phyloP scores from a whole-genome alignment of 2,888 invertebrate genomes.

The Bellardia pandia region DNA sequence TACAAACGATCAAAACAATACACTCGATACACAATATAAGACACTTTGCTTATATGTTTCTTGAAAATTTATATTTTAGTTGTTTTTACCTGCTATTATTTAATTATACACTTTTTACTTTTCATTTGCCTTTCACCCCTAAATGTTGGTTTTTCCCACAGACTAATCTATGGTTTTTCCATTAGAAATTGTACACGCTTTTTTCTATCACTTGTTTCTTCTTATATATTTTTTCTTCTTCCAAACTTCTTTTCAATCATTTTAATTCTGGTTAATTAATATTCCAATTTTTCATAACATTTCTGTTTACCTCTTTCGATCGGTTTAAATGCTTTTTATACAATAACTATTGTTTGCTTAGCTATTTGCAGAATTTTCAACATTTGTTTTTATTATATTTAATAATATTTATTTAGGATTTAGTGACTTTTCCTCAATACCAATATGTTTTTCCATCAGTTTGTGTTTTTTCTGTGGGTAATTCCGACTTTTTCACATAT shows the following conservation, averaged over 20 bases:
- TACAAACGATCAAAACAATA: slow-evolving; percentile 35
- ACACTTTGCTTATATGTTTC: slow-evolving; percentile 26
- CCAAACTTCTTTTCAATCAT: slow-evolving; percentile 17
- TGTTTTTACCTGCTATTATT: background rate
- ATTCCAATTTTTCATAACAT: slow-evolving; percentile 36
- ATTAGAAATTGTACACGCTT: slow-evolving; percentile 63
- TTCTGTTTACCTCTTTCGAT: slow-evolving; percentile 52
- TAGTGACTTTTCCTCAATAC: slow-evolving; percentile 40
- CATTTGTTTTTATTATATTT: slow-evolving; percentile 39
- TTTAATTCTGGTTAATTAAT: slow-evolving; percentile 61
- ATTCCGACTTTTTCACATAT: slow-evolving; percentile 48
- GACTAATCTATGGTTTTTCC: no score
- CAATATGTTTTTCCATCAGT: slow-evolving; percentile 67
- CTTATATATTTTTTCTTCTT: slow-evolving; percentile 8
- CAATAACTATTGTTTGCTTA: slow-evolving; percentile 7
- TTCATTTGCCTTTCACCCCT: slow-evolving; percentile 49
- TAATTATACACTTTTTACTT: slow-evolving; percentile 22
- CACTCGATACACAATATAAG: background rate
- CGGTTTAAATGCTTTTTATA: slow-evolving; percentile 1
- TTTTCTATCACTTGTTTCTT: slow-evolving; percentile 58
- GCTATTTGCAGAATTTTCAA: background rate
- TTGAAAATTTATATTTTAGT: background rate
- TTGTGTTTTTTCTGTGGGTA: slow-evolving; percentile 27
- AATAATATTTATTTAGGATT: slow-evolving; percentile 46
- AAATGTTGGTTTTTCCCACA: no score